phyloP scores from a whole-genome alignment of 2,113 vertebrate genomes.

The Heterotis niloticus region DNA sequence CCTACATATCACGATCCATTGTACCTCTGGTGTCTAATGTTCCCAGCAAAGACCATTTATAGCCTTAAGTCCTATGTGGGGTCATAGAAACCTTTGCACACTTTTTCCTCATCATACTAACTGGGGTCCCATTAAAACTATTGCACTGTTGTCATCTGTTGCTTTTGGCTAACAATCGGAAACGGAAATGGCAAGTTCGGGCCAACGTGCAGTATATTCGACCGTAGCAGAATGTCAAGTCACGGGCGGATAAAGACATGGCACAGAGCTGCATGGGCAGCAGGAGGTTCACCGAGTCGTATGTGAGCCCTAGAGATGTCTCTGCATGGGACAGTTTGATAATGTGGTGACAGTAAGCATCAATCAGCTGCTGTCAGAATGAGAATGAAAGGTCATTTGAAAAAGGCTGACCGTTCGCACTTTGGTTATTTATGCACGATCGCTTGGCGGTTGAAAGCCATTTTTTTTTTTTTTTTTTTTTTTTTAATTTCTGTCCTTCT shows the following conservation, averaged over 20 bases:
- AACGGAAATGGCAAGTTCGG: background rate
- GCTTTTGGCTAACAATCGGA: background rate
- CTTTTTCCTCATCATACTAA: background rate
- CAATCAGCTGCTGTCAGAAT: background rate
- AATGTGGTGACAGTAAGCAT: background rate
- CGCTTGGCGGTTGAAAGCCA: constrained; percentile 60
- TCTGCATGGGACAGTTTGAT: background rate
- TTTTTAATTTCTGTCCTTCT: constrained; percentile 68
- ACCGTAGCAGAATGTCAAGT: background rate
- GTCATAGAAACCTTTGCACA: background rate
- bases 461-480: constrained; percentile 71
- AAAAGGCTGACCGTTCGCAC: constrained; percentile 54
- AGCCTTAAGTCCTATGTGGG: no score
- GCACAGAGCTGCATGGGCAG: background rate
- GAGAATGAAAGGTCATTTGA: background rate
- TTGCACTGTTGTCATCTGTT: background rate
- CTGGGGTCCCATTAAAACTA: background rate
- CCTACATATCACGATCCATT: background rate
- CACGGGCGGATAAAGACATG: background rate
- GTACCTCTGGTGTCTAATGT: no score
- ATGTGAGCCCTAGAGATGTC: background rate
- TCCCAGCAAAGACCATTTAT: no score
- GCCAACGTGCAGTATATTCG: background rate
- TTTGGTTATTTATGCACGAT: constrained; percentile 71
- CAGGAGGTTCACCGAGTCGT: background rate